phyloP scores from a whole-genome alignment of 1,140 invertebrate genomes.

The Latrodectus geometricus region DNA sequence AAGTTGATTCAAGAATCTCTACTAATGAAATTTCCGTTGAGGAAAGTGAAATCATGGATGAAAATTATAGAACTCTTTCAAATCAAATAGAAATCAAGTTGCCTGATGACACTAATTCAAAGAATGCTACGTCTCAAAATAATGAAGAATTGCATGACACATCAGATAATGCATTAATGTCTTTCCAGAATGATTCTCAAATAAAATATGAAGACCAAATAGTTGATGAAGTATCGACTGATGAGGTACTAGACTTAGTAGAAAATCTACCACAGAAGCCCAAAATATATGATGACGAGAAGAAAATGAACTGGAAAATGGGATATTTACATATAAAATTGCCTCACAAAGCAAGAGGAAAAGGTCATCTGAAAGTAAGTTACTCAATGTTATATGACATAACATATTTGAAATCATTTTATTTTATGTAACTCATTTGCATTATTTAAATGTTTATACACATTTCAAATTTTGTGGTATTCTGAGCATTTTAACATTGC shows the following conservation, averaged over 20 bases:
- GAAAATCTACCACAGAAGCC: constrained; percentile 9
- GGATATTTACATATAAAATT: constrained; percentile 49
- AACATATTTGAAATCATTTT: too few relatives aligned
- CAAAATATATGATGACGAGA: constrained; percentile 17
- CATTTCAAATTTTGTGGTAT: too few relatives aligned
- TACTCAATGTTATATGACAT: too few relatives aligned
- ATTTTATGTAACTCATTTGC: too few relatives aligned
- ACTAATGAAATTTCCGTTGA: neutral
- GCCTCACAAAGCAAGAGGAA: constrained; percentile 36
- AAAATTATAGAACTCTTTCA: neutral
- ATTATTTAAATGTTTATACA: too few relatives aligned
- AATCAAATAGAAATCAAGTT: neutral
- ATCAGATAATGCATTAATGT: neutral
- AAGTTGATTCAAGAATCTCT: neutral
- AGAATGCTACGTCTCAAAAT: neutral
- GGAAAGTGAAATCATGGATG: neutral
- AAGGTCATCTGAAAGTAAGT: constrained; percentile 40
- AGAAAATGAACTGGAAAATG: constrained; percentile 48
- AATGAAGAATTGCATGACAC: neutral
- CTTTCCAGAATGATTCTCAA: neutral
- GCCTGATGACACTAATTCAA: neutral
- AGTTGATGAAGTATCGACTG: neutral
- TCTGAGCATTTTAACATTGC: too few relatives aligned
- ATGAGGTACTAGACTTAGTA: neutral
- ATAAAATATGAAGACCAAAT: too few relatives aligned